Evolutionary conservation across 2,113 vertebrate genomes (phyloP), one percentile per base, ranked within the genome.

Genomic region (Donacobius atricapilla): DNA sequence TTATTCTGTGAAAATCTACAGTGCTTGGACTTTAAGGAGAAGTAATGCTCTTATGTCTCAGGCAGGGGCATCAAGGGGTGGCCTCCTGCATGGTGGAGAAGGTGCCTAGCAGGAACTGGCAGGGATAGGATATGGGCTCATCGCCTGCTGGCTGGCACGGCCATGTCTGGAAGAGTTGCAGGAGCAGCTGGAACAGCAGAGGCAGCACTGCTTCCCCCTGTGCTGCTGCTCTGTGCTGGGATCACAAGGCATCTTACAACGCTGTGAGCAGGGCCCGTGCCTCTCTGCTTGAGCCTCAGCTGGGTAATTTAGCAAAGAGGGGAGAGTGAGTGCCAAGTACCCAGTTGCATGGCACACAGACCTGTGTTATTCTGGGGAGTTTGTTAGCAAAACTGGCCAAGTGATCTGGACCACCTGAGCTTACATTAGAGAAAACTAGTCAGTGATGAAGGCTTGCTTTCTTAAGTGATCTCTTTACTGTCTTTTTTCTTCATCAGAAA

Each of bases 181-280:
- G 69, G 48, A 77, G 44, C 11, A 31, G 53, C 33, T 18, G 13
- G 53, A 50, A 6, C 30, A 44, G 42, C 70, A 53, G 31, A 57
- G 54, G 44, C 64, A 57, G 27, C 50, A 0, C 37, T 14, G 45
- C 87, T 47, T 39, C 33, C 50, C 5, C 45, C 37, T 0, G 0
- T 11, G 51, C 14, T 2, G 1, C 51, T 31, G 53, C 68, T 71
- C n/a, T 10, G 17, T 0, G 0, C 47, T 0, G 2, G 35, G 3
- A 13, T 54, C 33, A 25, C 23, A 19, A 23, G 15, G 7, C 1
- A 2, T 57, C 37, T 5, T 70, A 50, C 11, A 27, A 2, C 0
- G 1, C 45, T 56, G 15, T 17, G 37, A 35, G 57, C 8, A 23
- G 12, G 37, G 71, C 16, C 31, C 0, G 0, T 68, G 53, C 28